Conservation (phyloP, 2,797 vertebrate genomes). For the Chelmon rostratus region DNA sequence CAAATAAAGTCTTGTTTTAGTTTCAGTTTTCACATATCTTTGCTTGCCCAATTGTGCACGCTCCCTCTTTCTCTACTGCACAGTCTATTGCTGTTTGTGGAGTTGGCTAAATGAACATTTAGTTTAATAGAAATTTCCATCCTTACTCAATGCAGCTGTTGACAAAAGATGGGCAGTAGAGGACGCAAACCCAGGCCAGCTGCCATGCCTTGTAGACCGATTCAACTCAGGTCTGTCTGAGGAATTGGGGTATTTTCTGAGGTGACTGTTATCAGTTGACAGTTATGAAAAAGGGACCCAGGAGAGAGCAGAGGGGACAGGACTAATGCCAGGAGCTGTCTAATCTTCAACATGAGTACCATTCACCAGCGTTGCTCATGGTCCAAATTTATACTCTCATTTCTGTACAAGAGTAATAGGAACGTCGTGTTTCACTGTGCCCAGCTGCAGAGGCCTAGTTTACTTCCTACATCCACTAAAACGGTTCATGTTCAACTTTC, state of each 20-base stretch:
- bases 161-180: neutral
- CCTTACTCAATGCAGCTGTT: neutral
- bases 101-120: constrained; percentile 14
- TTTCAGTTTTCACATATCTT: constrained; percentile 31
- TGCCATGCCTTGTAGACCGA: constrained; percentile 13
- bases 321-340: neutral
- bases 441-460: constrained; percentile 9
- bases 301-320: neutral
- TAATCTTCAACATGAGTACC: constrained; percentile 29
- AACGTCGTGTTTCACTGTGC: neutral
- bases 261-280: neutral
- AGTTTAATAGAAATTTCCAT: constrained; percentile 4
- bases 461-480: constrained; percentile 34
- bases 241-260: neutral
- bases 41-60: neutral
- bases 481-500: constrained; percentile 17
- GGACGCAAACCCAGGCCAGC: neutral
- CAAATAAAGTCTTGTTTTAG: constrained; percentile 15
- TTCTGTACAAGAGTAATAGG: constrained; percentile 17
- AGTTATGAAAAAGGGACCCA: neutral
- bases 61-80: neutral
- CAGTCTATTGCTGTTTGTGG: neutral
- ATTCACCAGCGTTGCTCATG: constrained; percentile 26
- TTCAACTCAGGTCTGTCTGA: neutral
- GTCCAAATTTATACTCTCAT: constrained; percentile 30